phyloP scores from a whole-genome alignment of 2,888 invertebrate genomes.

The Caradrina kadenii region DNA sequence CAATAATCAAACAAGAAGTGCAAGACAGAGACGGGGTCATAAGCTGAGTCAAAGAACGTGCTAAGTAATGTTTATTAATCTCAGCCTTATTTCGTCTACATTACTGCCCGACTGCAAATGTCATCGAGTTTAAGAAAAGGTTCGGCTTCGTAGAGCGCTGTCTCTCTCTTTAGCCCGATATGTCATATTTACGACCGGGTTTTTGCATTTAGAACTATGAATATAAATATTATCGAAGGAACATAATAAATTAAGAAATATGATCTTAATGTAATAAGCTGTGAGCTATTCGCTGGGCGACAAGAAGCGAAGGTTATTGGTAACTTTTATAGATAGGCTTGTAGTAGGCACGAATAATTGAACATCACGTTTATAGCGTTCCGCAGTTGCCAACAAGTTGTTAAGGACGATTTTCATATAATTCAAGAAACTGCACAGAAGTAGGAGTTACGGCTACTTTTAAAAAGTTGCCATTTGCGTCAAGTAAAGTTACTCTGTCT shows the following conservation, averaged over 20 bases:
- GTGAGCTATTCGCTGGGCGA: constrained; percentile 12
- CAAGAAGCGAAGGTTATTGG: neutral
- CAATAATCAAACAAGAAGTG: too few relatives aligned
- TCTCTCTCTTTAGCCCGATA: neutral
- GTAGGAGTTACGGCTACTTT: too few relatives aligned
- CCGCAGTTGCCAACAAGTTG: too few relatives aligned
- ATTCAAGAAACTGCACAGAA: too few relatives aligned
- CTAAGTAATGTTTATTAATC: neutral
- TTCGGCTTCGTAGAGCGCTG: too few relatives aligned
- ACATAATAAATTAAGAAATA: constrained; percentile 33
- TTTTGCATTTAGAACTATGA: constrained; percentile 18
- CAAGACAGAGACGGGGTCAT: neutral
- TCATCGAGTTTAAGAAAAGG: neutral
- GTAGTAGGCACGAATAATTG: neutral
- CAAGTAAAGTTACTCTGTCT: too few relatives aligned
- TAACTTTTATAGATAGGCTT: neutral
- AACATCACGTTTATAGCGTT: neutral
- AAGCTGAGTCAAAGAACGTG: neutral
- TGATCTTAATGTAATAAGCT: constrained; percentile 1
- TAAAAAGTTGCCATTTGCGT: too few relatives aligned
- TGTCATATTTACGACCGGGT: neutral
- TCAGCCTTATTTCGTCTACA: constrained; percentile 9
- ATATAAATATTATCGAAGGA: constrained; percentile 40
- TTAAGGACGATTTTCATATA: too few relatives aligned
- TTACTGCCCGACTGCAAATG: neutral